Percentiles rank a stretch among this genome's conserved stretches.
Conservation (phyloP, 1,140 invertebrate genomes). For the Limonius californicus region DNA sequence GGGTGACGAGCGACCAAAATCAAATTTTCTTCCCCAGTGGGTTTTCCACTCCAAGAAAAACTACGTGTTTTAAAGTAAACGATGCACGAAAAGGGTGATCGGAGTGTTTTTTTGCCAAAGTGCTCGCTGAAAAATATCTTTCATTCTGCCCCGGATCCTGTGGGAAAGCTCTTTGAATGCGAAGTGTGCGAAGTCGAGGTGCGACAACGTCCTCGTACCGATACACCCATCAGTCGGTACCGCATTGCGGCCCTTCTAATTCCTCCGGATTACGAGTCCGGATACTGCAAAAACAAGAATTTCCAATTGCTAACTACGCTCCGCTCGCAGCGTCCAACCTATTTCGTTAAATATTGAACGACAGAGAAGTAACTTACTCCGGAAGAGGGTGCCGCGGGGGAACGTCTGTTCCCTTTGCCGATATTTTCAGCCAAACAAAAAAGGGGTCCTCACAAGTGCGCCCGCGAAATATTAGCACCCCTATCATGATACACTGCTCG, state of each 20-base stretch:
- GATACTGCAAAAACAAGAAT: neutral
- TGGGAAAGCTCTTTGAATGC: neutral
- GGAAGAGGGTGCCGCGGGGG: too few relatives aligned
- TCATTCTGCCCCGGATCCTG: neutral
- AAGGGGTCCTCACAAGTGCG: too few relatives aligned
- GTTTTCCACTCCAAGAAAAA: conserved; percentile 23
- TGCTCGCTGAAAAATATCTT: conserved; percentile 1
- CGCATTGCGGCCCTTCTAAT: neutral
- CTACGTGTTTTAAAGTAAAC: conserved; percentile 23
- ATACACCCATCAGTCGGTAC: neutral
- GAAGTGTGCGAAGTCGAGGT: neutral
- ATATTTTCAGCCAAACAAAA: too few relatives aligned
- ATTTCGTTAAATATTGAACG: conserved; percentile 6
- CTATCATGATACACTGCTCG: neutral
- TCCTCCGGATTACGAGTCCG: neutral
- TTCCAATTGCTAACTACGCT: neutral
- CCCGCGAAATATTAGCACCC: neutral
- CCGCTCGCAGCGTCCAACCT: neutral
- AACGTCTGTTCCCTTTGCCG: too few relatives aligned
- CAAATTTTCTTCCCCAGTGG: conserved; percentile 26
- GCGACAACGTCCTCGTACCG: too few relatives aligned
- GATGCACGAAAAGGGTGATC: conserved; percentile 19
- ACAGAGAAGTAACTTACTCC: neutral
- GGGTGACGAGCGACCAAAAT: conserved; percentile 25
- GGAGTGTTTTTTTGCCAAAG: conserved; percentile 8